Evolutionary conservation across 1,140 invertebrate genomes (phyloP), one percentile per base, ranked within the genome.

Genomic region (Calephelis nemesis): DNA sequence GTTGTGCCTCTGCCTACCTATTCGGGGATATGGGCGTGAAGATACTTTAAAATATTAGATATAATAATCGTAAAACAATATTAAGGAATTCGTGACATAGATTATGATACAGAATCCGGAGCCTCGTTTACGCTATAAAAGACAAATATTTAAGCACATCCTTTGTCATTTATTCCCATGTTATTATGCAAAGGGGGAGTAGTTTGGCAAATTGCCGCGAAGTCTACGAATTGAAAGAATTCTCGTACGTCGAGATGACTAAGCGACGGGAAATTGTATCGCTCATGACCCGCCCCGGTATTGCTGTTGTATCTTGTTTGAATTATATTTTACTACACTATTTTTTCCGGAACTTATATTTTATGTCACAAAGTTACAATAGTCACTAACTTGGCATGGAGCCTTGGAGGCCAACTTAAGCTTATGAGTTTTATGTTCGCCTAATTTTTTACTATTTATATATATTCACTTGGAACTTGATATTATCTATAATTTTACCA

Each of bases 191-290:
- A 15, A 30, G 54, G 30, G 54, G 58, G 58, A 60, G 58, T 60
- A 60, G 58, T 60, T 60, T 60, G 58, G 58, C 58, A 60, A 60
- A 60, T 60, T 60, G 58, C 58, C 30, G 58, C 58, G 39, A 60
- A 60, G 58, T 60, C 19, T 60, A 40, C 39, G 58, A 60, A 60
- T 60, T 60, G 58, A 60, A 60, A 60, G 30, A 60, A 60, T 60
- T 39, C 58, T 40, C 58, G 58, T 60, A 60, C 58, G 58, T 60
- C 58, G 39, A 60, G 30, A 60, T 60, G 58, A 60, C 30, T 60
- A 60, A 60, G 58, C 58, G 58, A 60, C 58, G 58, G 58, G 58
- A 60, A 60, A 60, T 60, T 60, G 58, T 60, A 40, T 60, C 58
- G 58, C 12, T 60, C 58, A 60, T 40, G 58, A 30, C 58, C 58